These are phyloP conservation scores for Morpho deidamia DNA, from an alignment of 2,888 invertebrate genomes.

Conservation along the genomic window DNA sequence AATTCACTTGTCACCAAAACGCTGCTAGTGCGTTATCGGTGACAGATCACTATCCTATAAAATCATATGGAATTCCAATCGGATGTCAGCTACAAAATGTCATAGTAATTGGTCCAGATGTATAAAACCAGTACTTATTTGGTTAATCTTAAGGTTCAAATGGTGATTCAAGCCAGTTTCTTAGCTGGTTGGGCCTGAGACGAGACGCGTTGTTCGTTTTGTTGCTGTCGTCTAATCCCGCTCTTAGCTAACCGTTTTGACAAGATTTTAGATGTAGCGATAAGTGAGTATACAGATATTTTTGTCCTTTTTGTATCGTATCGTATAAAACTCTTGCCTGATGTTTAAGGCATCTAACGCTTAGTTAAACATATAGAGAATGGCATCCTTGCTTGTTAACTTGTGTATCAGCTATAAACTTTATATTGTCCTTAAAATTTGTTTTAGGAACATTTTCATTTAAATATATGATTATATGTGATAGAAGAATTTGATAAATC, in stretches of 20 bases:
- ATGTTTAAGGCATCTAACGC: not conserved
- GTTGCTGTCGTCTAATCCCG: constrained; percentile 68
- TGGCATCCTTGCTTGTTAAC: no score
- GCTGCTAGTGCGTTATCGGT: constrained; percentile 65
- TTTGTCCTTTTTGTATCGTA: constrained; percentile 30
- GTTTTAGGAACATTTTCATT: no score
- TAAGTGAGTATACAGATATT: constrained; percentile 38
- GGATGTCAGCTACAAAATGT: constrained; percentile 47
- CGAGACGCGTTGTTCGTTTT: constrained; percentile 53
- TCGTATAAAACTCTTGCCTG: constrained; percentile 1
- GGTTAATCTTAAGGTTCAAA: constrained; percentile 19
- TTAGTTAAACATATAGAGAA: not conserved
- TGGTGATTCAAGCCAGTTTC: not conserved
- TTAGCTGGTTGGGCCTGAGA: constrained; percentile 12
- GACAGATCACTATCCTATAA: constrained; percentile 71
- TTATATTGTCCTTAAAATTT: no score
- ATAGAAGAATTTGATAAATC: no score
- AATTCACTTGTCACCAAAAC: constrained; percentile 69
- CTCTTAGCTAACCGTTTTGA: constrained; percentile 76
- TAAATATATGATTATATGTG: not conserved
- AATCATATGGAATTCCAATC: constrained; percentile 67
- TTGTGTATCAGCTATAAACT: no score
- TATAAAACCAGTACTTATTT: constrained; percentile 35
- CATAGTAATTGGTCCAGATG: constrained; percentile 28
- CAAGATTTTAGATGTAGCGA: constrained; percentile 65